These are phyloP conservation scores for Lepilemur septentrionalis DNA, from an alignment of 2,797 vertebrate genomes.

Conservation along the genomic window DNA sequence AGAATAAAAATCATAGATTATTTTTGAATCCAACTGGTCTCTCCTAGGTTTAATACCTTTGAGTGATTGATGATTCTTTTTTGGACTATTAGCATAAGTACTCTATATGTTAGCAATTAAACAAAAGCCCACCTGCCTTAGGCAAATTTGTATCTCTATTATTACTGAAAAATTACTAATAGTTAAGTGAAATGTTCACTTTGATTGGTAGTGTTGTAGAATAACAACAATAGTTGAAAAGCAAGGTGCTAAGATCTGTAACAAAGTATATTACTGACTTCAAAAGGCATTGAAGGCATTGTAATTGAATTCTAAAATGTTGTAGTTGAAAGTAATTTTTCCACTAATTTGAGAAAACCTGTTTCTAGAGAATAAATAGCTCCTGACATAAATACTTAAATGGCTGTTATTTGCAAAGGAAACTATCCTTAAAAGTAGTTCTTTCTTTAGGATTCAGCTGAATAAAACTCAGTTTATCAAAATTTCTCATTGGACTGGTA, in stretches of 20 bases:
- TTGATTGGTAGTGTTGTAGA: not conserved
- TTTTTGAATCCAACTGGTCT: not conserved
- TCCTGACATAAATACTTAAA: not conserved
- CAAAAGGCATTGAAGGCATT: not conserved
- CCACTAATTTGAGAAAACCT: not conserved
- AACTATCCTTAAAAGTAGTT: not conserved
- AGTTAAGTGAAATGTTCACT: not conserved
- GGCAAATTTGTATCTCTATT: not conserved
- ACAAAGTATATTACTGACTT: not conserved
- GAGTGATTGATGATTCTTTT: not conserved
- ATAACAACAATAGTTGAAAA: not conserved
- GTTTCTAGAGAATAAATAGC: conserved; percentile 4
- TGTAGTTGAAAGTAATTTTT: not conserved
- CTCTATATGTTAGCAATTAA: not conserved
- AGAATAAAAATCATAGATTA: not conserved
- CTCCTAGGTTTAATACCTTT: not conserved
- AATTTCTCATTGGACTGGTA: not conserved
- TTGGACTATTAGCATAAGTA: not conserved
- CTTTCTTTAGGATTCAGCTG: not conserved
- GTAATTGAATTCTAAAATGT: not conserved
- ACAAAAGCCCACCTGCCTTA: not conserved
- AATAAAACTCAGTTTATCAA: not conserved
- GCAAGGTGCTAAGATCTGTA: not conserved
- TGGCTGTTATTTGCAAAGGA: not conserved
- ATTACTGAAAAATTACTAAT: not conserved